These are phyloP conservation scores for Notolepis coatsorum DNA, from an alignment of 2,797 vertebrate genomes.

Conservation along the genomic window DNA sequence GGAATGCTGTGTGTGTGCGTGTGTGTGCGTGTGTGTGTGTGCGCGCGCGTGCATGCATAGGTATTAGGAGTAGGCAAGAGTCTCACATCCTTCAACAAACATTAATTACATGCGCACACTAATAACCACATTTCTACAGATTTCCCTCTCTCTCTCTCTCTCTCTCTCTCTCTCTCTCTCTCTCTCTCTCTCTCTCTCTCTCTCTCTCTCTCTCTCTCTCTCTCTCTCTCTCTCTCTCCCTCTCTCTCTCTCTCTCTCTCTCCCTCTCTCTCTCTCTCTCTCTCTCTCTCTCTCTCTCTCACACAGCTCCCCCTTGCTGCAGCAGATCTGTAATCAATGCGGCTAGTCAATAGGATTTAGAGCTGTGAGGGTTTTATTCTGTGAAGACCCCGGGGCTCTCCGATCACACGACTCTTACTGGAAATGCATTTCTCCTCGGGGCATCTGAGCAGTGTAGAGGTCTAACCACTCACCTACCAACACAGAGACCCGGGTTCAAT, in stretches of 20 bases:
- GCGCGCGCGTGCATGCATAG: neutral
- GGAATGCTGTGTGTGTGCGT: constrained; percentile 10
- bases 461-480: too few species aligned
- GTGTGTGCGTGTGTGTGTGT: neutral
- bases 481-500: too few species aligned
- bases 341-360: constrained; percentile 44
- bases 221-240: neutral
- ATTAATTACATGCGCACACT: constrained; percentile 58
- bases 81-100: constrained; percentile 64
- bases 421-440: constrained; percentile 48
- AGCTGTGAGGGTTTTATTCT: constrained; percentile 43
- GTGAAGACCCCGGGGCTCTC: constrained; percentile 35
- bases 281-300: neutral
- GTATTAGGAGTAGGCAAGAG: constrained; percentile 7
- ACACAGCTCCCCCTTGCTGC: constrained; percentile 18
- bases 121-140: constrained; percentile 55
- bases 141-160: constrained; percentile 11
- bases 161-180: constrained; percentile 8
- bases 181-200: constrained; percentile 12
- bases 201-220: neutral
- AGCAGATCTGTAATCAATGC: constrained; percentile 39
- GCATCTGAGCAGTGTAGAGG: too few species aligned
- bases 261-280: neutral
- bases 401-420: constrained; percentile 29
- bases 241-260: neutral